Evolutionary conservation across 2,888 invertebrate species (phyloP).

Genomic region (Ormia ochracea): DNA sequence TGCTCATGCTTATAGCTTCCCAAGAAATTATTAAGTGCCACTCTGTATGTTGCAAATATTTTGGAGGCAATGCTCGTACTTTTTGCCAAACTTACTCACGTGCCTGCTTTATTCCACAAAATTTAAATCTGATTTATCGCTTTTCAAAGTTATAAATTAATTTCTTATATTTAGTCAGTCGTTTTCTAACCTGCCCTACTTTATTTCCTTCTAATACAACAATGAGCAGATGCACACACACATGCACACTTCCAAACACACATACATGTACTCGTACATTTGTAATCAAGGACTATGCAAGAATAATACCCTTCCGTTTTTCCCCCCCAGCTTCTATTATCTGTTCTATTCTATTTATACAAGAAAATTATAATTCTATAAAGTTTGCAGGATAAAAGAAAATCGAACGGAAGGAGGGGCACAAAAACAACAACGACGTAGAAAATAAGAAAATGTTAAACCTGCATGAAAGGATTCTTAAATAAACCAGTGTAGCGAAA

Average conservation of each 20-base stretch:
- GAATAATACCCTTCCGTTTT: constrained; percentile 37
- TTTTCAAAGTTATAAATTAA: neutral
- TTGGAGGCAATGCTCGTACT: no score
- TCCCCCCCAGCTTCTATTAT: neutral
- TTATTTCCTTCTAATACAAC: constrained; percentile 1
- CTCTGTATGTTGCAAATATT: no score
- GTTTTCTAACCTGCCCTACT: constrained; percentile 16
- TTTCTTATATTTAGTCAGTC: neutral
- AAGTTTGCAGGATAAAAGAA: constrained; percentile 9
- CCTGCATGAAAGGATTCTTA: neutral
- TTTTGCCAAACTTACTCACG: no score
- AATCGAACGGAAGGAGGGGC: constrained; percentile 9
- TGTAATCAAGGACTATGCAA: constrained; percentile 21
- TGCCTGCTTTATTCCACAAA: no score
- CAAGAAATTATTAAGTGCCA: no score
- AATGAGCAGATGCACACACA: constrained; percentile 9
- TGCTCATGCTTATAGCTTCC: no score
- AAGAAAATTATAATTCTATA: constrained; percentile 30
- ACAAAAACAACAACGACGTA: neutral
- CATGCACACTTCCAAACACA: no score
- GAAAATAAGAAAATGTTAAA: neutral
- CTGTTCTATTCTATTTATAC: constrained; percentile 16
- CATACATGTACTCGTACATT: no score
- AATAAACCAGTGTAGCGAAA: neutral
- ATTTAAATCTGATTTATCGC: neutral